These are phyloP conservation scores for Neosilurus mollespiculum DNA, from an alignment of 2,797 vertebrate genomes.

Conservation along the genomic window DNA sequence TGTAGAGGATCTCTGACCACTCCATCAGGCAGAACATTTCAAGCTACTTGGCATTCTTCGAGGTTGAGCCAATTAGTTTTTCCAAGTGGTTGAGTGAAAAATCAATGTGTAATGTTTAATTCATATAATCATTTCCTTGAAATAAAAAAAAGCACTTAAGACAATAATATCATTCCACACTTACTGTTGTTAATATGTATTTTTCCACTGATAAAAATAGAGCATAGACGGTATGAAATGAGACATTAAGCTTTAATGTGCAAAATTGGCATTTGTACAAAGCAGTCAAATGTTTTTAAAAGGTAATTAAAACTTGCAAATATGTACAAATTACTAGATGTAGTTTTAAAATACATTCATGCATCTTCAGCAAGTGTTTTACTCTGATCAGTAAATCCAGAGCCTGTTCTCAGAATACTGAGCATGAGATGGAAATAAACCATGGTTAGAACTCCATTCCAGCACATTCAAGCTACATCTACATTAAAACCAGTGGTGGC, in stretches of 20 bases:
- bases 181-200: background rate
- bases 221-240: background rate
- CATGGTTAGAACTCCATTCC: background rate
- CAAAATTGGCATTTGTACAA: background rate
- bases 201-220: background rate
- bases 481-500: too few relatives aligned
- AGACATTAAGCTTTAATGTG: too few relatives aligned
- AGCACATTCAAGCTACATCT: background rate
- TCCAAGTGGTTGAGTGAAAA: constrained; percentile 19
- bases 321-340: background rate
- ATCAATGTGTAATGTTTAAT: constrained; percentile 20
- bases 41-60: constrained; percentile 20
- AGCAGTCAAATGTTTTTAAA: background rate
- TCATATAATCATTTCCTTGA: constrained; percentile 3
- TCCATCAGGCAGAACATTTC: constrained; percentile 23
- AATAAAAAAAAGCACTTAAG: background rate
- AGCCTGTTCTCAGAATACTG: background rate
- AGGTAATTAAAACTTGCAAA: background rate
- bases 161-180: background rate
- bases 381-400: background rate
- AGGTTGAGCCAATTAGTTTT: constrained; percentile 8
- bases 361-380: background rate
- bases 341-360: background rate
- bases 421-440: background rate
- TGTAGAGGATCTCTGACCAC: constrained; percentile 20